Conservation (phyloP, 2,797 vertebrate species). For the Vipera ursinii region DNA sequence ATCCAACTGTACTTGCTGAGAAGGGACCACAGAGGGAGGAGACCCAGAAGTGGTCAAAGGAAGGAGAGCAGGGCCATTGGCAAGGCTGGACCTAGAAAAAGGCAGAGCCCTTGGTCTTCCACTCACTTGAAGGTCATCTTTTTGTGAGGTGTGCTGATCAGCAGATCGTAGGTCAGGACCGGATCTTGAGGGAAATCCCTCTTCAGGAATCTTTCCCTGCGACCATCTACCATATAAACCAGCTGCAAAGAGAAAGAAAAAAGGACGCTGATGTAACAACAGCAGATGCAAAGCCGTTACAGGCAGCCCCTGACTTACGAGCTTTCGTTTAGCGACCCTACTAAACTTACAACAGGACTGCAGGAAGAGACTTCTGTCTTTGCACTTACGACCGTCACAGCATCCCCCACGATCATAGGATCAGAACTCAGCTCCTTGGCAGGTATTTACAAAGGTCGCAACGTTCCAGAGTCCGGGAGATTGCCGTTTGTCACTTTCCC, state of each 20-base stretch:
- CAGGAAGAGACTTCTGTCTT: no score
- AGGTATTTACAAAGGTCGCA: no score
- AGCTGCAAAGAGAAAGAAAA: slow-evolving; percentile 42
- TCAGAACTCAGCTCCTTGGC: no score
- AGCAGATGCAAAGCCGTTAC: not conserved
- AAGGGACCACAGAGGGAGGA: no score
- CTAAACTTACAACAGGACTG: not conserved
- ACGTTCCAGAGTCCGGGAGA: no score
- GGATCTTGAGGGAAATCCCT: slow-evolving; percentile 41
- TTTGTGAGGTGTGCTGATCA: not conserved
- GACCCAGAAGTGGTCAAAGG: no score
- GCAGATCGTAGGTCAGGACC: slow-evolving; percentile 43
- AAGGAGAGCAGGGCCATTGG: not conserved
- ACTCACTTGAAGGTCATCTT: slow-evolving; percentile 2
- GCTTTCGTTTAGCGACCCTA: not conserved
- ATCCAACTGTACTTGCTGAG: not conserved
- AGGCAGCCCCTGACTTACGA: not conserved
- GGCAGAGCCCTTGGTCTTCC: rapidly evolving
- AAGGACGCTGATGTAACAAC: not conserved
- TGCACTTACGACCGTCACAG: no score
- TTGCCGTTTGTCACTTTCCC: no score
- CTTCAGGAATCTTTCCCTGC: slow-evolving; percentile 33
- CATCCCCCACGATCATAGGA: no score
- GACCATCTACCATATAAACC: not conserved
- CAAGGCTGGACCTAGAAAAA: no score